Evolutionary conservation across 2,113 vertebrate genomes (phyloP), one percentile per base, ranked within the genome.

Genomic region (Panthera uncia): DNA sequence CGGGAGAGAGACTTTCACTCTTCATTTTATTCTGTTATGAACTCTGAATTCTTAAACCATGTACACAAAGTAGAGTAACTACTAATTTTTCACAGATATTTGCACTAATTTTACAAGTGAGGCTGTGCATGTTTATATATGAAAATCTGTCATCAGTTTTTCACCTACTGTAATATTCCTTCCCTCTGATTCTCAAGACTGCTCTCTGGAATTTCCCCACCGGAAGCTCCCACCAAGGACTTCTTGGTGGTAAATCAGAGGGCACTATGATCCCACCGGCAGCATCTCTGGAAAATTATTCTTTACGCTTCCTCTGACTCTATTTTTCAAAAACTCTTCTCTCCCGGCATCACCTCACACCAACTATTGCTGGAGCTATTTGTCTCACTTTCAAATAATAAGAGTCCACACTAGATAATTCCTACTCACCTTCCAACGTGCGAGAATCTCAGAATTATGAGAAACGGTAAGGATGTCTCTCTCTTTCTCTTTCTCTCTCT

Each of bases 1-100:
- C 48, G 23, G 25, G 45, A 89, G 74, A 95, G 41, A 85, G 29
- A 87, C 27, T 95, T 91, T 66, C 18, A 68, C 73, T 87, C 71
- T 95, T 89, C 41, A 71, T 66, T 71, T 66, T 78, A 15, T 36
- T 76, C 29, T 52, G 93, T 87, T 55, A 71, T 78, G 90, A 91
- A 94, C 81, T 91, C 65, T 69, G 57, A 97, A 94, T 79, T 88
- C 86, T 93, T 90, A 91, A 82, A 50, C 36, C 52, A 81, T 25
- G 31, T 41, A 92, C 69, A 50, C 65, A 95, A 5, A 66, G 36
- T 38, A 79, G 48, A 91, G 31, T 61, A 65, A 48, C 65, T 48
- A 83, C 29, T 79, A 78, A 91, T 55, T 94, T 88, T 69, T 65
- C 38, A 89, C 23, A 69, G 65, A 41, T 45, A 84, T 68, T 81